Percentiles rank a stretch among this genome's conserved stretches.
These are phyloP conservation scores for Sympetrum striolatum DNA, from an alignment of 2,888 invertebrate genomes.

Conservation along the genomic window DNA sequence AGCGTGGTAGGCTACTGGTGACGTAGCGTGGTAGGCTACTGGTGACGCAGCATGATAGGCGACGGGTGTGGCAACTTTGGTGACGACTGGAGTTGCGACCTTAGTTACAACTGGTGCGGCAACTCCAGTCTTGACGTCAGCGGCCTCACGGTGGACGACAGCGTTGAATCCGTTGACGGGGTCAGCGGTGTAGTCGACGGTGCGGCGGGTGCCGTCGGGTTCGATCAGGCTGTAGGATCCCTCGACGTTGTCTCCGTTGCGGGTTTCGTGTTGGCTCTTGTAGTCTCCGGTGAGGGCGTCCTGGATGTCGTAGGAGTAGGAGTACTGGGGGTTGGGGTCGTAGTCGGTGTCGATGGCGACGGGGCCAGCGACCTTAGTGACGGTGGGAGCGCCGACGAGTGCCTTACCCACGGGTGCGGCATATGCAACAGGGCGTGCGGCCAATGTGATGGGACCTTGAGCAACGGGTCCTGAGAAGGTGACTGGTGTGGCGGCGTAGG, in stretches of 20 bases:
- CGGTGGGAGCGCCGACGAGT: slow-evolving; percentile 17
- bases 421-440: slow-evolving; percentile 21
- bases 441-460: slow-evolving; percentile 17
- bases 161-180: slow-evolving; percentile 47
- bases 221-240: slow-evolving; percentile 41
- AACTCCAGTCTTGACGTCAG: background rate
- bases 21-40: slow-evolving; percentile 48
- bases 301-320: slow-evolving; percentile 41
- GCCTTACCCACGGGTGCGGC: slow-evolving; percentile 38
- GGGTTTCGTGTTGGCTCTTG: slow-evolving; percentile 45
- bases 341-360: slow-evolving; percentile 45
- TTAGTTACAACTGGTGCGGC: background rate
- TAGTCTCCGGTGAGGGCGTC: slow-evolving; percentile 45
- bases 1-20: slow-evolving; percentile 47
- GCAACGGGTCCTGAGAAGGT: slow-evolving; percentile 18
- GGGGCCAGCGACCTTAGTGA: slow-evolving; percentile 19
- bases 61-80: slow-evolving; percentile 4
- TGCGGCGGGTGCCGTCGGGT: slow-evolving; percentile 44
- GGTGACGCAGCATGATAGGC: slow-evolving; percentile 22
- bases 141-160: slow-evolving; percentile 44
- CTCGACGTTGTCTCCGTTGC: slow-evolving; percentile 44
- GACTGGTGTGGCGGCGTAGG: background rate
- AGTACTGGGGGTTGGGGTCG: slow-evolving; percentile 46
- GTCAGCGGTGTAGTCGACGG: slow-evolving; percentile 45
- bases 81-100: background rate